Evolutionary conservation across 2,113 vertebrate species (phyloP), one percentile per base, ranked within the genome.

Genomic region (Dunckerocampus dactyliophorus): DNA sequence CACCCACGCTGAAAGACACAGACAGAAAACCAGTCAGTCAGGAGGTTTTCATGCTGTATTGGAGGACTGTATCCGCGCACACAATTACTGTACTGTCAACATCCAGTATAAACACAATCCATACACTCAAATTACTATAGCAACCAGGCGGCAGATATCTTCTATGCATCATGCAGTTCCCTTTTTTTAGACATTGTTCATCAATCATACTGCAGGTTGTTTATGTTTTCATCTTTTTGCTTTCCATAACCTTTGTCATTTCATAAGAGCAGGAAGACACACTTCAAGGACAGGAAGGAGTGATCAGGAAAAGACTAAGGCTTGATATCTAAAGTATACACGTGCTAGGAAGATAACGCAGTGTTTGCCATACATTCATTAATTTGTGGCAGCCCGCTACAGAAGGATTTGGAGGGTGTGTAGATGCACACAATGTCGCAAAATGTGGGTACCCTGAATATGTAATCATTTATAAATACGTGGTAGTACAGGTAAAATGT

Each of bases 1-100:
- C 59, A 98, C 95, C 95, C 92, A 95, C 0, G 97, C 97, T 98
- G 91, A 47, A 82, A 76, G 77, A 77, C 54, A 77, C 6, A 78
- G 20, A 74, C 1, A 48, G 48, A 10, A 19, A 42, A n/a, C 47
- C 14, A 47, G 46, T 8, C 8, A 28, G 47, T 61, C 22, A 74
- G 22, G 49, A 45, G 13, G 39, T 13, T 12, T 42, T 13, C 15
- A 48, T 22, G 39, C 34, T 42, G 47, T 28, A 46, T 47, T 8
- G 59, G 1, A 28, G 42, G 17, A 28, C 39, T 59, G 37, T 45
- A 16, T 57, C 28, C 56, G 61, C 11, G 47, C 12, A 48, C 42
- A 48, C 59, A 52, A 8, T 14, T 28, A 49, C 34, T 12, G 17
- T n/a, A 21, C 31, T 34, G 31, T 5, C 0, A 16, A 48, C 12